Conservation (phyloP, 2,113 vertebrate species). For the Hippolais icterina region DNA sequence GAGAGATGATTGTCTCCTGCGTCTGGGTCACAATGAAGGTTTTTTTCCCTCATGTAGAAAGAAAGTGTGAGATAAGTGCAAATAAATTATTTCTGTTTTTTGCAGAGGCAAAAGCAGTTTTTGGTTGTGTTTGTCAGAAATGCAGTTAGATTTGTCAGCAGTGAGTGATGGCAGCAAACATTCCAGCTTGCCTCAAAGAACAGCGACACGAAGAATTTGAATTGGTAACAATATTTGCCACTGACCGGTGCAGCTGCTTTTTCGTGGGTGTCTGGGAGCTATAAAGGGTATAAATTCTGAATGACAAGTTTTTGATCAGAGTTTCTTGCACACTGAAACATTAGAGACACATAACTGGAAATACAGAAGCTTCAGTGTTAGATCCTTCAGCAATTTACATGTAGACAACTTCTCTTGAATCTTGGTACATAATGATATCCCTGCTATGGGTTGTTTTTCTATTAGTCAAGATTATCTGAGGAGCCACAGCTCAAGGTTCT, state of each 20-base stretch:
- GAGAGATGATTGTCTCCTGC: neutral
- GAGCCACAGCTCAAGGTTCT: neutral
- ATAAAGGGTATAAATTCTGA: neutral
- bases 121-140: neutral
- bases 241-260: neutral
- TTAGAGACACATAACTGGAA: neutral
- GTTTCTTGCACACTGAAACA: neutral
- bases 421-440: neutral
- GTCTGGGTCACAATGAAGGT: neutral
- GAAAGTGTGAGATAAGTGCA: neutral
- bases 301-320: neutral
- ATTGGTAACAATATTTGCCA: neutral
- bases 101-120: neutral
- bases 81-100: neutral
- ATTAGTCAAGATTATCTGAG: neutral
- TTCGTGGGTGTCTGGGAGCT: neutral
- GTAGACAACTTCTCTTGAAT: neutral
- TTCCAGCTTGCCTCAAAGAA: neutral
- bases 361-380: neutral
- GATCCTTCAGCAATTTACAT: neutral
- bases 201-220: neutral
- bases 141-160: neutral
- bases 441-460: neutral
- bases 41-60: neutral
- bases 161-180: neutral